Evolutionary conservation across 2,797 vertebrate genomes (phyloP), one percentile per base, ranked within the genome.

Genomic region (Poeciliopsis infans): DNA sequence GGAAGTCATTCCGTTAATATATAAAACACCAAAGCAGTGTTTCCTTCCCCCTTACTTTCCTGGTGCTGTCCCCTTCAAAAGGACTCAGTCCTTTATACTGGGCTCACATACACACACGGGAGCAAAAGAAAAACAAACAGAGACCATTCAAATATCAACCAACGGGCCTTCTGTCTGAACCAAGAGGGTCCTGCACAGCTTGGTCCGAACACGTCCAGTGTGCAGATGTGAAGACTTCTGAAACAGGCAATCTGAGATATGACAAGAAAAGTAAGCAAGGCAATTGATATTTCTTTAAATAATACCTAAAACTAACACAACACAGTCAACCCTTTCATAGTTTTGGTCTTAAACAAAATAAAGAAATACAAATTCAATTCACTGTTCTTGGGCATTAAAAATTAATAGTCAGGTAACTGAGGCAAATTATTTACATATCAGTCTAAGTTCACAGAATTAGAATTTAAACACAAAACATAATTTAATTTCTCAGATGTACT

Each of bases 1-100:
- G 96, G 95, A 96, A 96, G 95, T 96, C 93, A 95, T 96, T 96
- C 94, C 93, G 94, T 92, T 93, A 94, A 95, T 95, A 95, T 93
- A 95, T 94, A 94, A 94, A 95, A 95, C 94, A 95, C 94, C 94
- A 95, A 95, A 95, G 94, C 91, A 90, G 90, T 76, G 88, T 94
- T 95, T 95, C 95, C 95, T 95, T 95, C 95, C 95, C 86, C 86
- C 77, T 85, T 68, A 86, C 91, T 94, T 94, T 95, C 95, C 94
- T 92, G 93, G 91, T 93, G 91, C 87, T 90, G 94, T 94, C 91
- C 91, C 88, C 93, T 94, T 95, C 94, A 95, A 95, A 95, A 92
- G 92, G 88, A 86, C 85, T 20, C 43, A 7, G 78, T 75, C 89
- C 94, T 95, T 95, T 92, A 93, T 94, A 89, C 90, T 93, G 85